Evolutionary conservation across 2,113 vertebrate species (phyloP).

Genomic region (Puma concolor): DNA sequence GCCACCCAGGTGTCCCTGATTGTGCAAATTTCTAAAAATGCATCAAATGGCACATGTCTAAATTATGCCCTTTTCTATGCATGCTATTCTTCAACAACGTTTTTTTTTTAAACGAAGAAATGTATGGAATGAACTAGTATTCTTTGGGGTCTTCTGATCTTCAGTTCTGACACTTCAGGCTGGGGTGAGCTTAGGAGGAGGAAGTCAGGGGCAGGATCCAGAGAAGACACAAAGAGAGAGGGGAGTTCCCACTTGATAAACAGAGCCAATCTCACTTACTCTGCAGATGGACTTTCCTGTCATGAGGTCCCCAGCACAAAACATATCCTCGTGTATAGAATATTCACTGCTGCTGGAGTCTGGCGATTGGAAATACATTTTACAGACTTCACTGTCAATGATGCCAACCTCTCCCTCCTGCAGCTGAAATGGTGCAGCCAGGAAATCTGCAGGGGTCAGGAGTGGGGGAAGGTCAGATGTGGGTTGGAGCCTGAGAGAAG

Average conservation of each 20-base stretch:
- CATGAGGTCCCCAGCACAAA: not conserved
- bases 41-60: not conserved
- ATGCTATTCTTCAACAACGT: not conserved
- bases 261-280: not conserved
- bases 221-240: not conserved
- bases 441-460: not conserved
- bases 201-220: not conserved
- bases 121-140: too few species aligned
- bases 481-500: not conserved
- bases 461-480: not conserved
- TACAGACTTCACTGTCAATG: fast-evolving
- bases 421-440: not conserved
- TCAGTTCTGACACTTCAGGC: not conserved
- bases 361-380: fast-evolving
- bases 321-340: not conserved
- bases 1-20: too few species aligned
- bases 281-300: not conserved
- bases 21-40: not conserved
- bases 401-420: not conserved
- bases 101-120: not conserved
- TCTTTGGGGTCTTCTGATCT: not conserved
- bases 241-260: fast-evolving
- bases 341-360: fast-evolving
- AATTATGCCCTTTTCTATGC: not conserved
- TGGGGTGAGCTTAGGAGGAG: not conserved